Percentiles rank a stretch among this genome's conserved stretches.
Conservation (phyloP, 2,888 invertebrate genomes). For the Perizoma flavofasciatum region DNA sequence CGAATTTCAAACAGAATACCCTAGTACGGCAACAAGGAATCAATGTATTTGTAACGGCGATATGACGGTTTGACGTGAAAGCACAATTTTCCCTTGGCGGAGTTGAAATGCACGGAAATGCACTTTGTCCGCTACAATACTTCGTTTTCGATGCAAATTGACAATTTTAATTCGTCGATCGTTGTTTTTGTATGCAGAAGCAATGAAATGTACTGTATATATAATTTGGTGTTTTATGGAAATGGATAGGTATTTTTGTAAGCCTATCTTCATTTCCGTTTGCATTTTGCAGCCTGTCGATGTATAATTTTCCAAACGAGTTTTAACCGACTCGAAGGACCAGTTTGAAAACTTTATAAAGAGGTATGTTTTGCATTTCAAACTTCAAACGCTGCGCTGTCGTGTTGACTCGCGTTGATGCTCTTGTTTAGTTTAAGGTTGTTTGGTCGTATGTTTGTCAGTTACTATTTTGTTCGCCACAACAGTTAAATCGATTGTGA, state of each 20-base stretch:
- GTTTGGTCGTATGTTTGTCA: too few relatives aligned
- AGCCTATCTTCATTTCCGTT: slow-evolving; percentile 1
- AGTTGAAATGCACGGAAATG: slow-evolving; percentile 29
- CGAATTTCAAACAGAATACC: slow-evolving; percentile 12
- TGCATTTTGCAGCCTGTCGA: too few relatives aligned
- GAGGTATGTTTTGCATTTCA: too few relatives aligned
- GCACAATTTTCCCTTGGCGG: slow-evolving; percentile 22
- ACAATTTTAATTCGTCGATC: slow-evolving; percentile 29
- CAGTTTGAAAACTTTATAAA: too few relatives aligned
- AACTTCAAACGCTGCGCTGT: too few relatives aligned
- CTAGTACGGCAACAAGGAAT: slow-evolving; percentile 4
- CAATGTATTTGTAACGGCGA: slow-evolving; percentile 16
- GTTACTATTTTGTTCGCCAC: too few relatives aligned
- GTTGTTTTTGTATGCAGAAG: slow-evolving; percentile 17
- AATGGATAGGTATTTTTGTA: slow-evolving; percentile 13
- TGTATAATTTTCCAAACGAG: too few relatives aligned
- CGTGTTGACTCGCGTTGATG: too few relatives aligned
- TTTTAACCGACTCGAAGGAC: too few relatives aligned
- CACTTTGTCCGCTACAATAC: slow-evolving; percentile 32
- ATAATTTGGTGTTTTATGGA: slow-evolving; percentile 16
- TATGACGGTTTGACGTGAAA: slow-evolving; percentile 32
- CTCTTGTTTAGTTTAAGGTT: too few relatives aligned
- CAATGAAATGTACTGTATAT: slow-evolving; percentile 19
- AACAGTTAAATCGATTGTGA: too few relatives aligned
- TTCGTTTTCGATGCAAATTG: slow-evolving; percentile 30